A percentile compares a stretch with the other conserved stretches of the same genome.
phyloP scores from a whole-genome alignment of 2,888 invertebrate genomes.

The Drosophila phalerata region DNA sequence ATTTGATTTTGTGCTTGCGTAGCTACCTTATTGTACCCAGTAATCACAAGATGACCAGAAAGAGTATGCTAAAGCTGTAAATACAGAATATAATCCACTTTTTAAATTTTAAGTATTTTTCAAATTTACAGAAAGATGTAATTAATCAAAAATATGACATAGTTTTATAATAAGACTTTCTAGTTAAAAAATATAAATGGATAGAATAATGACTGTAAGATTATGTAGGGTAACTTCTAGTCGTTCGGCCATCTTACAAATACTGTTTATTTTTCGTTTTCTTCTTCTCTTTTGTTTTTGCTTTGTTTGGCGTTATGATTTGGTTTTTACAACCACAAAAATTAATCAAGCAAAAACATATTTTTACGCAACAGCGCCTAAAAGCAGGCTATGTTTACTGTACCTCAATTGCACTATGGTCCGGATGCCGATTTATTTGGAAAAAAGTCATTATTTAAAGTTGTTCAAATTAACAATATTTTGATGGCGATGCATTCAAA shows the following conservation, averaged over 20 bases:
- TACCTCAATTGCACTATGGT: too few species aligned
- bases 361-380: slow-evolving; percentile 58
- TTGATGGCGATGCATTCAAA: too few species aligned
- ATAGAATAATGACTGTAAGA: background rate
- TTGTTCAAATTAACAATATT: too few species aligned
- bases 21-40: slow-evolving; percentile 59
- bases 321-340: slow-evolving; percentile 53
- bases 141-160: too few species aligned
- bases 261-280: background rate
- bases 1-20: slow-evolving; percentile 64
- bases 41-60: slow-evolving; percentile 3
- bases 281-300: slow-evolving; percentile 3
- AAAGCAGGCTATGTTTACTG: slow-evolving; percentile 32
- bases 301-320: slow-evolving; percentile 33
- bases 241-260: background rate
- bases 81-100: too few species aligned
- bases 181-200: too few species aligned
- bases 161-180: too few species aligned
- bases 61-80: background rate
- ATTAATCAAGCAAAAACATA: slow-evolving; percentile 75
- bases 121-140: too few species aligned
- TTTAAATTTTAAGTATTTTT: too few species aligned
- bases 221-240: background rate
- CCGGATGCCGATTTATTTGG: too few species aligned
- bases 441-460: too few species aligned